These are phyloP conservation scores for Potamarius usumacintae DNA, from an alignment of 2,113 vertebrate species.

Conservation along the genomic window DNA sequence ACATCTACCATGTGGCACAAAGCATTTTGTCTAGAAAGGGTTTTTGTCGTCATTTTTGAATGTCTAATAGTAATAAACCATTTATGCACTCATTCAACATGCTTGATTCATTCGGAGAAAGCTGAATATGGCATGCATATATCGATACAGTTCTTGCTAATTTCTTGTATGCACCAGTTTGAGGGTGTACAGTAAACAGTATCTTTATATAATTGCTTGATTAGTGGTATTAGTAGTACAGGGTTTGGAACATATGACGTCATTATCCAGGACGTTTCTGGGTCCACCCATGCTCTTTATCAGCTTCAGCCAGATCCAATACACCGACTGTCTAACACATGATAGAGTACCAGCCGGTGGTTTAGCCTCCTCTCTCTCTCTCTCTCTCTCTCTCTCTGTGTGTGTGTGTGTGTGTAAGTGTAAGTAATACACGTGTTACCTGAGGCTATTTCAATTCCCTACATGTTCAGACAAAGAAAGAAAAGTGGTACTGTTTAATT, in stretches of 20 bases:
- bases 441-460: not conserved
- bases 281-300: constrained; percentile 71
- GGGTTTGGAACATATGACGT: constrained; percentile 43
- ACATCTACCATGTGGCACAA: not conserved
- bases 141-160: not conserved
- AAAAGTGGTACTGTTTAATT: not conserved
- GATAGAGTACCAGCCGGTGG: constrained; percentile 47
- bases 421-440: not conserved
- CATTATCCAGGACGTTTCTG: constrained; percentile 33
- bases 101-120: not conserved
- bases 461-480: constrained; percentile 8
- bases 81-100: not conserved
- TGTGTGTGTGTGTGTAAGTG: no score
- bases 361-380: constrained; percentile 24
- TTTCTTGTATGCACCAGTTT: not conserved
- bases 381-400: constrained; percentile 18
- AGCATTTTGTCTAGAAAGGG: not conserved
- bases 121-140: no score
- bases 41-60: not conserved
- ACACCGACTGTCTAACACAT: constrained; percentile 32
- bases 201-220: constrained; percentile 15
- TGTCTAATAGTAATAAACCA: not conserved
- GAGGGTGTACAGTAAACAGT: not conserved
- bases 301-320: constrained; percentile 61
- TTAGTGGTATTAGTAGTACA: not conserved